Base-by-base conservation (phyloP, 2,888 invertebrate species). In the Mycogona germanica region DNA sequence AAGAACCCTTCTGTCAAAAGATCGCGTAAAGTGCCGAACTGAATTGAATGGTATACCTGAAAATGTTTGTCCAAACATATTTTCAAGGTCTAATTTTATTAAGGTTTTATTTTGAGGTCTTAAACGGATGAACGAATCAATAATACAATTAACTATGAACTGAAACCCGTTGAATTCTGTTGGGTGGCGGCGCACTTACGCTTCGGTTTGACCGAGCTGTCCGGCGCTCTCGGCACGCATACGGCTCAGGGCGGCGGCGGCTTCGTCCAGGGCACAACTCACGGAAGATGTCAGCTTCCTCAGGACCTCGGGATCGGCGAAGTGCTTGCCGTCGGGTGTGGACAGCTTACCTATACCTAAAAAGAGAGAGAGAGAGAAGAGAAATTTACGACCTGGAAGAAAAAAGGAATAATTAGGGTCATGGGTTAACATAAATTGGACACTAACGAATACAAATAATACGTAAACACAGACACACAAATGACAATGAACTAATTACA, bases 231-330 rank as follows among this genome's bases (percentile, higher is more conserved):
- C 92, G 71, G 84, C 85, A 66, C 93, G 82, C 92, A 95, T 93
- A 70, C 91, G 84, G 63, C 91, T 93, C 62, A 96, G 78, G 55
- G 93, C 93, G 64, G 93, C 93, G 60, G 93, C 93, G 56, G 95
- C 95, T 75, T 95, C 93, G 76, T 95, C 93, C 67, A 96, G 79
- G 61, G 95, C 93, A 75, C 91, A 89, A 65, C 91, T 84, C 62
- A 87, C 86, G 64, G 87, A 87, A 51, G 87, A 86, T 63, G 89
- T 88, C 66, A 89, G 76, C 65, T 86, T 80, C 63, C 87, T 77
- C 63, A 91, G 77, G 64, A 88, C 87, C 72, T 89, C 88, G 60
- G 88, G 87, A 74, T 89, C 88, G 58, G 87, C 84, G 66, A 87
- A 78, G 71, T 85, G 67, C 57, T 68, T 69, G 12, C 68, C 69